These are phyloP conservation scores for Campylomormyrus tamandua DNA, from an alignment of 2,113 vertebrate species.

Conservation along the genomic window DNA sequence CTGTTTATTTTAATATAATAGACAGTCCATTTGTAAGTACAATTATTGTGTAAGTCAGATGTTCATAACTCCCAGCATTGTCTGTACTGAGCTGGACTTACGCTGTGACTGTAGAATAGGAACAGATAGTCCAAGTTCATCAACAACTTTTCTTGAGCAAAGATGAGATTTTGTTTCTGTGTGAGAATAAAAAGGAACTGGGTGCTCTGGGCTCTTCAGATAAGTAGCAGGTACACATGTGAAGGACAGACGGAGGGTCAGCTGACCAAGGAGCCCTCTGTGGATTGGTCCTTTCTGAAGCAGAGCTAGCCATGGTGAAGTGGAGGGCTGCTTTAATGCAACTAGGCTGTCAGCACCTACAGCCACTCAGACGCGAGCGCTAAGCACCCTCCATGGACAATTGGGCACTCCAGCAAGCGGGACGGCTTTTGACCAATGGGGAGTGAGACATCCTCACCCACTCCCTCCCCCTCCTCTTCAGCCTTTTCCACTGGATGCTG, in stretches of 20 bases:
- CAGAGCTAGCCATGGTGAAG: constrained; percentile 37
- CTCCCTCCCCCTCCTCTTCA: background rate
- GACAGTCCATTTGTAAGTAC: background rate
- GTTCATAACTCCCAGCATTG: background rate
- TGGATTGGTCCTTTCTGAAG: background rate
- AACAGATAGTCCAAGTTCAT: background rate
- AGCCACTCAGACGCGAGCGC: background rate
- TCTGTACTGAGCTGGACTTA: background rate
- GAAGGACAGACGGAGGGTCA: background rate
- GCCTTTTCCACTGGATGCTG: background rate
- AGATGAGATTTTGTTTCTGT: background rate
- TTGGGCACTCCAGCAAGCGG: background rate
- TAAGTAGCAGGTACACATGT: background rate
- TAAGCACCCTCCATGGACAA: background rate
- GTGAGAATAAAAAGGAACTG: background rate
- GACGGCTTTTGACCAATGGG: background rate
- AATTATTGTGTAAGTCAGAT: background rate
- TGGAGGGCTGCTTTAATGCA: constrained; percentile 47
- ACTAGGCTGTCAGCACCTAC: constrained; percentile 29
- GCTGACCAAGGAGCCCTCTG: background rate
- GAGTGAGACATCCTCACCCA: background rate
- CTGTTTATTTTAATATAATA: background rate
- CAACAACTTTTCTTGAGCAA: background rate
- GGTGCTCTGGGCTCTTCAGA: background rate
- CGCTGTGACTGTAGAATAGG: background rate